Conservation (phyloP, 2,797 vertebrate genomes). For the Pseudomugil tenellus region DNA sequence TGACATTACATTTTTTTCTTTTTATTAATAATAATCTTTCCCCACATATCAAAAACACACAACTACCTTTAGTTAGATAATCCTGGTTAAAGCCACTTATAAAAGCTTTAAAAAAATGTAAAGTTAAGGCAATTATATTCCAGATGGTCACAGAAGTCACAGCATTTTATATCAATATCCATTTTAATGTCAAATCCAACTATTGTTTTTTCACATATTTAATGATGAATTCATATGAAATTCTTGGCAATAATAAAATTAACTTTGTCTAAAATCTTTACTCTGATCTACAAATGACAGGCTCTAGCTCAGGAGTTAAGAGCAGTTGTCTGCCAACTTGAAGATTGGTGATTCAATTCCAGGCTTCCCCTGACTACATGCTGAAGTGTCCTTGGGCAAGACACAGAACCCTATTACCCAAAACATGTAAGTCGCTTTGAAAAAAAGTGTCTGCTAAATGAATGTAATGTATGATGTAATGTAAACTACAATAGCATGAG, state of each 20-base stretch:
- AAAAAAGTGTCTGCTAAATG: no score
- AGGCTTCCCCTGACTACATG: no score
- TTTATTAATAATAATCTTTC: not conserved
- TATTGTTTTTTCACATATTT: not conserved
- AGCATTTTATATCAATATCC: not conserved
- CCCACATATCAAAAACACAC: not conserved
- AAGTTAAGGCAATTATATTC: no score
- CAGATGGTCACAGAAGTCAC: conserved; percentile 33
- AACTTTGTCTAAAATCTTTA: not conserved
- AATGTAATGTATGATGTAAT: no score
- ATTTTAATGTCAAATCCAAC: not conserved
- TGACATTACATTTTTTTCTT: not conserved
- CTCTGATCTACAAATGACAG: conserved; percentile 27
- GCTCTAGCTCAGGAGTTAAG: no score
- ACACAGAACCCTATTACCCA: no score
- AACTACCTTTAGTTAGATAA: not conserved
- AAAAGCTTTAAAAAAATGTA: no score
- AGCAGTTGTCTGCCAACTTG: no score
- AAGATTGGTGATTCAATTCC: no score
- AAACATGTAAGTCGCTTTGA: no score
- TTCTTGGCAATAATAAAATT: conserved; percentile 7
- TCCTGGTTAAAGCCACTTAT: conserved; percentile 1
- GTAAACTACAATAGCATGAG: conserved; percentile 36
- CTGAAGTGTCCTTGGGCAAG: no score
- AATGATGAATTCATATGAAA: conserved; percentile 2